phyloP scores from a whole-genome alignment of 2,797 vertebrate species.

The Potorous gilbertii region DNA sequence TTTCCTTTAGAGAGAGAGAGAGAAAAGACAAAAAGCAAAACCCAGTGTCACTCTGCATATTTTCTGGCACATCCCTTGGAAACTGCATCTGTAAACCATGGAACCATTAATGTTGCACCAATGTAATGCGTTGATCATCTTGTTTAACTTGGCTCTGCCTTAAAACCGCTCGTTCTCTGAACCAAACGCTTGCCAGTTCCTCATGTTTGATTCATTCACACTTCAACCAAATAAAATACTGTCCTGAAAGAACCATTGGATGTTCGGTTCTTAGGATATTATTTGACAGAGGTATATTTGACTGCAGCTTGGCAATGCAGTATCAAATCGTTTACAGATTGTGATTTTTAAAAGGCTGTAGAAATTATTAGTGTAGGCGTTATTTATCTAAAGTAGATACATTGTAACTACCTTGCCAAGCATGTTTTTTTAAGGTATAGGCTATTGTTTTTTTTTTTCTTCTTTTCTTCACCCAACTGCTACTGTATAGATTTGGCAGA shows the following conservation, averaged over 20 bases:
- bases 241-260: background rate
- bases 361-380: background rate
- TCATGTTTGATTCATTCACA: slow-evolving; percentile 18
- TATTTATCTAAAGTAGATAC: slow-evolving; percentile 9
- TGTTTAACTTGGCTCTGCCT: slow-evolving; percentile 6
- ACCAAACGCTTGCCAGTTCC: background rate
- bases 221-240: slow-evolving; percentile 6
- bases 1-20: background rate
- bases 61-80: slow-evolving; percentile 2
- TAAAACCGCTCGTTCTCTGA: background rate
- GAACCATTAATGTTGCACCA: slow-evolving; percentile 12
- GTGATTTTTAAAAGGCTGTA: background rate
- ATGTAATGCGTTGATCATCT: slow-evolving; percentile 14
- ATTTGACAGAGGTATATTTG: slow-evolving; percentile 9
- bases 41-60: background rate
- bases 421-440: background rate
- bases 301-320: background rate
- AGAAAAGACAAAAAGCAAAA: background rate
- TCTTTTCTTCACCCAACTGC: background rate
- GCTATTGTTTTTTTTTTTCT: background rate
- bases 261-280: background rate
- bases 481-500: background rate
- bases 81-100: background rate
- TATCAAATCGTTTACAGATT: background rate
- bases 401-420: background rate